These are phyloP conservation scores for Streblospio benedicti DNA, from an alignment of 1,140 invertebrate genomes.

Conservation along the genomic window DNA sequence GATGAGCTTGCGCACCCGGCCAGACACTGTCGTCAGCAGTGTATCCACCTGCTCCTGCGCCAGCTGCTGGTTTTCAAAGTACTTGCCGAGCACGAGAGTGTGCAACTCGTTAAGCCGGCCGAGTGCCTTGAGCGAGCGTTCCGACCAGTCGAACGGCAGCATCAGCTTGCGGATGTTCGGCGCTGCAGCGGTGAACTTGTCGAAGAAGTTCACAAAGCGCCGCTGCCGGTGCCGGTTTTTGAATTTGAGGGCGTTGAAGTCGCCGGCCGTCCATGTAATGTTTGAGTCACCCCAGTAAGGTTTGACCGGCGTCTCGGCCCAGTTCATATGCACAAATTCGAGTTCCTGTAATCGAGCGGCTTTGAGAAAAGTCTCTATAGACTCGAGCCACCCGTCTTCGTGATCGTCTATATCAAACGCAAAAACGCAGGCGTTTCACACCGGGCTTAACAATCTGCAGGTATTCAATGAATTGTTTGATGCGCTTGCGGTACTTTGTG, in stretches of 20 bases:
- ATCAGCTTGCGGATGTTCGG: slow-evolving; percentile 32
- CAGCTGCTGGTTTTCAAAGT: slow-evolving; percentile 35
- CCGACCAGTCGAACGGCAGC: slow-evolving; percentile 43
- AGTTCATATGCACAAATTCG: slow-evolving; percentile 34
- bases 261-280: slow-evolving; percentile 18
- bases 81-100: slow-evolving; percentile 38
- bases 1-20: slow-evolving; percentile 21
- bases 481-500: slow-evolving; percentile 29
- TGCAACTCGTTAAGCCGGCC: slow-evolving; percentile 30
- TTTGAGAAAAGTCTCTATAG: slow-evolving; percentile 28
- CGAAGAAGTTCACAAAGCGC: slow-evolving; percentile 37
- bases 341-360: slow-evolving; percentile 23
- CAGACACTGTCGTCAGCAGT: slow-evolving; percentile 25
- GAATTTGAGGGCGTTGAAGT: slow-evolving; percentile 26
- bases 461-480: slow-evolving; percentile 27
- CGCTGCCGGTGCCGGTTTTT: slow-evolving; percentile 30
- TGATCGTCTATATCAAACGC: slow-evolving; percentile 38
- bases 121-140: slow-evolving; percentile 29
- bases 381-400: slow-evolving; percentile 28
- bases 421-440: slow-evolving; percentile 34
- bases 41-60: slow-evolving; percentile 27
- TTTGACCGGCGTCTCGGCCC: slow-evolving; percentile 39
- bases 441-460: slow-evolving; percentile 25
- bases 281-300: slow-evolving; percentile 31
- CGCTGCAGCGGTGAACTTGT: slow-evolving; percentile 28